These are phyloP conservation scores for Phymastichus coffea DNA, from an alignment of 1,140 invertebrate genomes.

Conservation along the genomic window DNA sequence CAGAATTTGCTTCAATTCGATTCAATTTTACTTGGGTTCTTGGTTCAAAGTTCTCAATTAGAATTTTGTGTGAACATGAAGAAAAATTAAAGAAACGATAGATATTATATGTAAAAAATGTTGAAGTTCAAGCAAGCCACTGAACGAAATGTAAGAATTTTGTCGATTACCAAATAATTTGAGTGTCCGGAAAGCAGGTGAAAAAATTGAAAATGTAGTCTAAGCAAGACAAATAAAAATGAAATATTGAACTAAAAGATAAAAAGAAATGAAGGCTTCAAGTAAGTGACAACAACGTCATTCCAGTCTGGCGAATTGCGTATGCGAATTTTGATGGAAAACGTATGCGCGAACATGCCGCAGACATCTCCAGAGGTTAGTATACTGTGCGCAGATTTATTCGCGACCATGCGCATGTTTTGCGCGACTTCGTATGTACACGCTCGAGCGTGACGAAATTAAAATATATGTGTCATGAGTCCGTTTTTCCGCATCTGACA, in stretches of 20 bases:
- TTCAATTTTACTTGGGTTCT: no score
- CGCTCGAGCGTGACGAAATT: not conserved
- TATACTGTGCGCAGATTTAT: conserved; percentile 45
- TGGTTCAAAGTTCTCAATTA: no score
- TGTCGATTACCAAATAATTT: no score
- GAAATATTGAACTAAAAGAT: not conserved
- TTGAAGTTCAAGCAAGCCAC: no score
- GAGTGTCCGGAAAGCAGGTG: not conserved
- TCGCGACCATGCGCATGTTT: conserved; percentile 38
- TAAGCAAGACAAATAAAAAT: no score
- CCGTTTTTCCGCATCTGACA: not conserved
- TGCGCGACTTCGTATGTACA: not conserved
- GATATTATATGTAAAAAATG: no score
- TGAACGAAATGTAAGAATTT: no score
- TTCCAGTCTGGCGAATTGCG: conserved; percentile 11
- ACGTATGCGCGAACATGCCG: conserved; percentile 44
- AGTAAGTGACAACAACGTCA: conserved; percentile 1
- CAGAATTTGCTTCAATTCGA: no score
- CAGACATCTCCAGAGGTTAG: conserved; percentile 42
- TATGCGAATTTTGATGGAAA: conserved; percentile 33
- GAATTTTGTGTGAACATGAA: no score
- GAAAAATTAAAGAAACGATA: no score
- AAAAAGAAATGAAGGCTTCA: conserved; percentile 1
- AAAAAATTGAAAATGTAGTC: no score
- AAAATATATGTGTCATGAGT: conserved; percentile 15